These are phyloP conservation scores for Agrypnus murinus DNA, from an alignment of 2,888 invertebrate genomes.

Conservation along the genomic window DNA sequence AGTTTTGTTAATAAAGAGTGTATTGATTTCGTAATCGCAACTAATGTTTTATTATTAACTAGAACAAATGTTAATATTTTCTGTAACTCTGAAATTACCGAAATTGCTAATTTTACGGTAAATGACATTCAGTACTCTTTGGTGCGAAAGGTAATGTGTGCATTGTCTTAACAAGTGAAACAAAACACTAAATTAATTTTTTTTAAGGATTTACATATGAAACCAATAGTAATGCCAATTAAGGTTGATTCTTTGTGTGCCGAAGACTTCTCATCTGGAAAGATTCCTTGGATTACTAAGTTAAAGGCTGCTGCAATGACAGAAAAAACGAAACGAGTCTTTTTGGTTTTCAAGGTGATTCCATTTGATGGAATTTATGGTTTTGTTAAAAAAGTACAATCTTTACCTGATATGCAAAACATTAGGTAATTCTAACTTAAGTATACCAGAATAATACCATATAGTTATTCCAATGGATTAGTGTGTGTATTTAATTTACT, in stretches of 20 bases:
- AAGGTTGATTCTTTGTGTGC: conserved; percentile 64
- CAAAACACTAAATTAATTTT: too few relatives aligned
- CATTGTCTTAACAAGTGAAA: too few relatives aligned
- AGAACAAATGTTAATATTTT: conserved; percentile 59
- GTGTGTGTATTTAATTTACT: too few relatives aligned
- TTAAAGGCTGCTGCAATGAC: conserved; percentile 57
- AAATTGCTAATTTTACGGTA: conserved; percentile 62
- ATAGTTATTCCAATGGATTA: too few relatives aligned
- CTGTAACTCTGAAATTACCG: conserved; percentile 56
- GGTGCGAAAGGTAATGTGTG: conserved; percentile 64
- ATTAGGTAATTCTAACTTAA: conserved; percentile 58
- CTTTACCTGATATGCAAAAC: conserved; percentile 57
- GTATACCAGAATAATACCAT: too few relatives aligned
- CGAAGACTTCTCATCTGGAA: conserved; percentile 63
- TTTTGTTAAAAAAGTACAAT: conserved; percentile 62
- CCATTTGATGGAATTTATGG: conserved; percentile 66
- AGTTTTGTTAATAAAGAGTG: conserved; percentile 62
- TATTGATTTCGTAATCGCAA: conserved; percentile 60
- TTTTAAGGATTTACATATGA: too few relatives aligned
- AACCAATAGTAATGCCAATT: conserved; percentile 59
- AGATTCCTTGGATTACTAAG: conserved; percentile 64
- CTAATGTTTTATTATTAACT: conserved; percentile 63
- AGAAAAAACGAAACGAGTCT: conserved; percentile 57
- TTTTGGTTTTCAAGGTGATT: conserved; percentile 62
- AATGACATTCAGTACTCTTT: conserved; percentile 62